Conservation (phyloP, 2,888 invertebrate species). For the Macrosiphum euphorbiae region DNA sequence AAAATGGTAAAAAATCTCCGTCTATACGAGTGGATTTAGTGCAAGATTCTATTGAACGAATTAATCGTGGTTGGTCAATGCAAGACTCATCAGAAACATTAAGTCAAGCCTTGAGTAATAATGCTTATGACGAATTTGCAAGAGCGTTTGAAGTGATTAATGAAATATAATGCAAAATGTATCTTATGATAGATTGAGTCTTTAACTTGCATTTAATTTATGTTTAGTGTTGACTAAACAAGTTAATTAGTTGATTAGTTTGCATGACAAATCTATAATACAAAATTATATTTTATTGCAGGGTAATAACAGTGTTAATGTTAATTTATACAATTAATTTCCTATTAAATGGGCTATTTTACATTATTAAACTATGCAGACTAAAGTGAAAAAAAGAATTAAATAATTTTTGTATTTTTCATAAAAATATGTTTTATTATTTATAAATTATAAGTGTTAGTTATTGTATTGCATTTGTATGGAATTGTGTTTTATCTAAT, state of each 20-base stretch:
- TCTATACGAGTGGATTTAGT: conserved; percentile 51
- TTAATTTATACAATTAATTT: neutral
- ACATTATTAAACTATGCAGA: neutral
- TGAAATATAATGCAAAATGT: conserved; percentile 31
- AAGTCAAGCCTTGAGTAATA: conserved; percentile 43
- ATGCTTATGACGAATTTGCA: conserved; percentile 53
- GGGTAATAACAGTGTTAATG: neutral
- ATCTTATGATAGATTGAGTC: neutral
- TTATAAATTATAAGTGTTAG: neutral
- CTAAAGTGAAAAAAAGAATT: neutral
- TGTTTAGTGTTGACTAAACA: neutral
- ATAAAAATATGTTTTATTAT: neutral
- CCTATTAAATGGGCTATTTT: neutral
- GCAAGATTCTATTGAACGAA: conserved; percentile 44
- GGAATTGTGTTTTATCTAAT: neutral
- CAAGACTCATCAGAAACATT: conserved; percentile 45
- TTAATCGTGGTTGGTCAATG: conserved; percentile 53
- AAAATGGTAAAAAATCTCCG: conserved; percentile 47
- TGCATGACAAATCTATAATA: neutral
- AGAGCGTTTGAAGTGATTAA: conserved; percentile 69
- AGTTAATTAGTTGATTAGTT: neutral
- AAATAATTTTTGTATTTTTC: neutral
- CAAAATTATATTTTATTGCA: neutral
- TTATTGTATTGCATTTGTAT: no score
- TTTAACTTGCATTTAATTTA: neutral